Percentiles rank a stretch among this genome's conserved stretches.
phyloP scores from a whole-genome alignment of 2,888 invertebrate species.

The Callyntrura sp. region DNA sequence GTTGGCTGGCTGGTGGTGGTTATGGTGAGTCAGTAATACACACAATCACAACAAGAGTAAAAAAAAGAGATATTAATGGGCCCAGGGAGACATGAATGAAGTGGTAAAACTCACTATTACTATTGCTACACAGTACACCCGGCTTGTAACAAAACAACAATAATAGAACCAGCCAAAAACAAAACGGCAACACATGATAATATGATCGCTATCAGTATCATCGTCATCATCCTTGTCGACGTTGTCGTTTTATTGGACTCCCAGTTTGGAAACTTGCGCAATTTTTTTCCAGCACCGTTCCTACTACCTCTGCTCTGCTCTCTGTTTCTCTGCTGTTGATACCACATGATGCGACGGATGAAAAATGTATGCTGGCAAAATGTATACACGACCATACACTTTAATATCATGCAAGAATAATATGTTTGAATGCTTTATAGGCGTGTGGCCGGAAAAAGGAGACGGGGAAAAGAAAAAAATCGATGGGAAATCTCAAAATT shows the following conservation, averaged over 20 bases:
- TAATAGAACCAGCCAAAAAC: not conserved
- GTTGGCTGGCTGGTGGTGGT: constrained; percentile 19
- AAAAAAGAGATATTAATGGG: constrained; percentile 70
- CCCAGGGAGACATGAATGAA: constrained; percentile 68
- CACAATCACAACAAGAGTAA: constrained; percentile 5
- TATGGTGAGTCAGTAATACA: no score
- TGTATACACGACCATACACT: not conserved
- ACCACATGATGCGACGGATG: constrained; percentile 9
- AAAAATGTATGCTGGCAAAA: constrained; percentile 11
- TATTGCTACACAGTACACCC: not conserved
- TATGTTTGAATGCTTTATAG: no score
- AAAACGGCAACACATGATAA: constrained; percentile 1
- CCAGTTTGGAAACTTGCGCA: no score
- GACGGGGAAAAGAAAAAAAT: not conserved
- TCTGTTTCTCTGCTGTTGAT: not conserved
- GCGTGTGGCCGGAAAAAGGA: no score
- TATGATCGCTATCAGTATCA: not conserved
- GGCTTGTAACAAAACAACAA: not conserved
- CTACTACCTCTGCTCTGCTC: not conserved
- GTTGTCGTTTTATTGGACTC: no score
- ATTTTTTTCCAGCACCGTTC: no score
- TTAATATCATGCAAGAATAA: not conserved
- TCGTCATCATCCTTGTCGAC: no score
- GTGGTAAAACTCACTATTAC: constrained; percentile 69
- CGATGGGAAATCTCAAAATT: not conserved